Evolutionary conservation across 2,797 vertebrate genomes (phyloP).

Genomic region (Dermochelys coriacea): DNA sequence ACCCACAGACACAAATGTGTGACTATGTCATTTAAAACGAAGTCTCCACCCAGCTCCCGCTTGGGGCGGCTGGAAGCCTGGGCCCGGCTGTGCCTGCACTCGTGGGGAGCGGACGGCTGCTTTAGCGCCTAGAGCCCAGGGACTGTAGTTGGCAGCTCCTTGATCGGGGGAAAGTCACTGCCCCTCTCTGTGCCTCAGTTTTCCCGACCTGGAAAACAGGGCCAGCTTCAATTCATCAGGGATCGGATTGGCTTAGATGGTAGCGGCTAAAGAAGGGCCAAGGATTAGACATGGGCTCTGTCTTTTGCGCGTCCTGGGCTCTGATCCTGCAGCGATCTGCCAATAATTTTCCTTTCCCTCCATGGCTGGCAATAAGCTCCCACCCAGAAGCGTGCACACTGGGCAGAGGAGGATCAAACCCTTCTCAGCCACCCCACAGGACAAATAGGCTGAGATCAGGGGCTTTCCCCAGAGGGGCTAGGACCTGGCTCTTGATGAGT

Average conservation of each 20-base stretch:
- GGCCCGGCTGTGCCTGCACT: background rate
- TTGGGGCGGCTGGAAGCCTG: background rate
- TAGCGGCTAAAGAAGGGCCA: background rate
- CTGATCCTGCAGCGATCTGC: background rate
- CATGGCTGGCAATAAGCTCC: background rate
- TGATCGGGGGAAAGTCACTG: background rate
- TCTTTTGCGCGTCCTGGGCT: background rate
- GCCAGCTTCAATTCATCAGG: background rate
- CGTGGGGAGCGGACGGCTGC: background rate
- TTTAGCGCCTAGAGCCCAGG: background rate
- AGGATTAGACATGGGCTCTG: accelerated
- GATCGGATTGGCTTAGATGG: background rate
- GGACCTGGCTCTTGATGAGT: no score
- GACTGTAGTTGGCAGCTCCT: background rate
- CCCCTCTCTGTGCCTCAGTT: background rate
- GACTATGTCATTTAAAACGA: background rate
- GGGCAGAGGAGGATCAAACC: background rate
- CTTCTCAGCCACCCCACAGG: background rate
- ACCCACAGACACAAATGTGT: background rate
- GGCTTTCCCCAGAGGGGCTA: no score
- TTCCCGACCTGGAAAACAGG: background rate
- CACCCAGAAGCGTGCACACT: background rate
- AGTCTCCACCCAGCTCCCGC: background rate
- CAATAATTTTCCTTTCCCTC: background rate
- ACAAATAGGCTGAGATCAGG: background rate